Base-by-base conservation (phyloP, 1,140 invertebrate species). In the Pomacea maculata region DNA sequence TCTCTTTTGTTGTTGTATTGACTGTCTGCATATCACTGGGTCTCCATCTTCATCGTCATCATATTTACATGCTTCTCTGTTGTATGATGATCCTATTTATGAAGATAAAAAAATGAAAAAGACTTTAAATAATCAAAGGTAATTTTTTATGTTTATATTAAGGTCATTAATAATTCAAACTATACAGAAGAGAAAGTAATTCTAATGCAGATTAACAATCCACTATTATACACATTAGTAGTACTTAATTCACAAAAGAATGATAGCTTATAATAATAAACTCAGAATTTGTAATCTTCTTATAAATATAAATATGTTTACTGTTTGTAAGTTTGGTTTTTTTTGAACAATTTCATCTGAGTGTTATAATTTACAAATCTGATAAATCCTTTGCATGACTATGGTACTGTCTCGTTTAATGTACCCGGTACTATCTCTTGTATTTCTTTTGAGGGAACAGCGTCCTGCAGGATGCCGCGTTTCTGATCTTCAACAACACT, bases 41-140 rank as follows among this genome's bases (percentile, higher is more conserved):
- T 75, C 73, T 3, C 73, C 73, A 75, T 75, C 73, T 57, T 75
- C 52, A 75, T 75, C 73, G n/a, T 25, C 25, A 25, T 57, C 54
- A 52, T 75, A 52, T 15, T 34, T 45, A 29, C 29, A 52, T 52
- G 19, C n/a, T 25, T 14, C 19, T 45, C n/a, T 54, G 6, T 54
- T 52, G 12, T 52, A 21, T 29, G 34, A 45, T 34, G 34, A 45
- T 34, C 25, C 71, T 73, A 52, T 10, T 21, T 7, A 21, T 10
- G 3, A 54, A 73, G 34, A 19, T 8, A 73, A 73, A 45, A 45
- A n/a, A 70, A 7, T 65, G 64, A 7, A 3, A 65, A n/a, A 17
- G 17, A 19, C 17, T n/a, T 19, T 19, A 65, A 65, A 17, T n/a
- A 4, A 65, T 65, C 64, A 65, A 65, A 65, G 17, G 17, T 19